Base-by-base conservation (phyloP, 2,888 invertebrate species). In the Meandrusa payeni region DNA sequence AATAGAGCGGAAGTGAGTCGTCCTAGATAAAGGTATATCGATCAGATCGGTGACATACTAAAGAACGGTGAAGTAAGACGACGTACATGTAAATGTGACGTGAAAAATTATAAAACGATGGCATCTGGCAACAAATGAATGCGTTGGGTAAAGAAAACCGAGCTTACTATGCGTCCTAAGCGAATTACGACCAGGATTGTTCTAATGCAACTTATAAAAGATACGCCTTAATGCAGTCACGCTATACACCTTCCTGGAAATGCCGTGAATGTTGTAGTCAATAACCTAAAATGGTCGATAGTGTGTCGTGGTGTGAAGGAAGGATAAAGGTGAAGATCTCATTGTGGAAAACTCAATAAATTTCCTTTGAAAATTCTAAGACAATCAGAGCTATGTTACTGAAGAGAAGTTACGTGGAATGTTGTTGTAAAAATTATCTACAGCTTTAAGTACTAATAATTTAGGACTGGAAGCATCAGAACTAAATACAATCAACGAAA, bases 241-340 rank as follows among this genome's bases (percentile, higher is more conserved):
- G 15, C 4, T 4, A 15, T 15, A 15, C 2, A 15, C 4, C 15
- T 15, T 15, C 15, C 4, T 15, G 15, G 15, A 15, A 15, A 15
- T 15, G 15, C 4, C 15, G 2, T 15, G 15, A 15, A 15, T 15
- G 4, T 15, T 15, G 15, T 15, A 15, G 15, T 15, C 2, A 15
- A 15, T 4, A 15, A 15, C 15, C 15, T 4, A 15, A 15, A 4
- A 15, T 4, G 15, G 15, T 3, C 24, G 4, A 15, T 4, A 15
- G 15, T 15, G 4, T 15, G 91, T 92, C 66, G 93, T 93, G 0
- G 15, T 15, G 4, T 4, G n/a, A n/a, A 15, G 15, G 4, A 15
- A 15, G 15, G 2, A 15, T 15, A 15, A 4, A 15, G 15, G 15
- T 15, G 4, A 15, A 15, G 2, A 15, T 15, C 15, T 15, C 15